phyloP scores from a whole-genome alignment of 2,797 vertebrate species.

The Sphenopsis melanotis region DNA sequence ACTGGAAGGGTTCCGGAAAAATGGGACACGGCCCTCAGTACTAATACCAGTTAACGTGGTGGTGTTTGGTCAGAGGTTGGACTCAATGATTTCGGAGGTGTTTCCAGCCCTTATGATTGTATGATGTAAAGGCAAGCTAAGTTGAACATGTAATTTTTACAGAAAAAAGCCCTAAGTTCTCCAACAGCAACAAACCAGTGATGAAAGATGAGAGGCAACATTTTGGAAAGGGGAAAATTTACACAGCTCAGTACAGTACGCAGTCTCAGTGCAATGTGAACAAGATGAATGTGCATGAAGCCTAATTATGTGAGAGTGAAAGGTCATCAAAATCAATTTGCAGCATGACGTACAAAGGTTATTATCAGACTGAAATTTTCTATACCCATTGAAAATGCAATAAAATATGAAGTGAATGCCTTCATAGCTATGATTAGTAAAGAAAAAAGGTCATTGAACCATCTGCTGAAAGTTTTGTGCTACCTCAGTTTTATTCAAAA shows the following conservation, averaged over 20 bases:
- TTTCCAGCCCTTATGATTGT: neutral
- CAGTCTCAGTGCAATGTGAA: neutral
- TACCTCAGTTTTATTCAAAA: constrained; percentile 61
- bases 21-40: neutral
- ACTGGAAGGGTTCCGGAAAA: neutral
- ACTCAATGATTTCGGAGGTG: accelerated
- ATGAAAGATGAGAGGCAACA: neutral
- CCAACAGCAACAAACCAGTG: neutral
- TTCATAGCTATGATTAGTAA: constrained; percentile 66
- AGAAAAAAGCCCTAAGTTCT: neutral
- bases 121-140: neutral
- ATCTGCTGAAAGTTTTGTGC: constrained; percentile 67
- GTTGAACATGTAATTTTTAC: neutral
- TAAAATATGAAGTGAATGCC: constrained; percentile 68
- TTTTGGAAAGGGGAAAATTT: neutral
- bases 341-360: constrained; percentile 72
- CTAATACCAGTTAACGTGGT: neutral
- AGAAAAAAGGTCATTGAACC: constrained; percentile 53
- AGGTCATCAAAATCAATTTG: constrained; percentile 82
- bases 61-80: neutral
- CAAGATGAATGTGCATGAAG: constrained; percentile 56
- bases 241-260: neutral
- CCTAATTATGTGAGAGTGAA: constrained; percentile 73
- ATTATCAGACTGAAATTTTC: constrained; percentile 70
- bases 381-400: constrained; percentile 68